Evolutionary conservation across 2,113 vertebrate genomes (phyloP), one percentile per base, ranked within the genome.

Genomic region (Callocephalon fimbriatum): DNA sequence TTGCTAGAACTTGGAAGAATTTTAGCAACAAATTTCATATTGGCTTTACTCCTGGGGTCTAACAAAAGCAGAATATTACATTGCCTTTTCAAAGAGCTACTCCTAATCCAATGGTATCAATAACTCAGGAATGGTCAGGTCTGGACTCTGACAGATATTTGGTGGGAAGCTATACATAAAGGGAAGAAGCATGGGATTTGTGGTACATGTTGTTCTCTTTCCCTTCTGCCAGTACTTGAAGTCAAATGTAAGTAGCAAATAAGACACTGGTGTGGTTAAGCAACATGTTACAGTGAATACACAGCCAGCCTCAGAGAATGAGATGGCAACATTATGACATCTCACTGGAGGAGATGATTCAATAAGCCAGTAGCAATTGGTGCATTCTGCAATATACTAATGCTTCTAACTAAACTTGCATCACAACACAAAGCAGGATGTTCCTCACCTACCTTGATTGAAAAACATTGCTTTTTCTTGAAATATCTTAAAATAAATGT

Each of bases 81-180:
- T 3, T 35, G 29, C 23, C 25, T 56, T 63, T 67, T 68, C 38
- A 73, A 37, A 68, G 31, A 88, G 37, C 59, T 71, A 19, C 37
- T 93, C 38, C 29, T 73, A 47, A 76, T 61, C 15, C 56, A 31
- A 5, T 22, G 4, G 19, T 32, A 37, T 37, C 53, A 75, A 78
- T 35, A 25, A 35, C n/a, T n/a, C 37, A 53, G 11, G 31, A 35
- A 74, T 0, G 0, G 48, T 29, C 38, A 80, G 7, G 2, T 2
- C 73, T 58, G 22, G 27, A 37, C 40, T 81, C 11, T 72, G 53
- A 59, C 5, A 17, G 29, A 25, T 63, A 62, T 72, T 14, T 80
- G 19, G 26, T 80, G 12, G 53, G 54, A 90, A 95, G 21, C 21
- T 70, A 21, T 14, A 40, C 11, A 3, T 14, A 51, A 51, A 84